Evolutionary conservation across 2,797 vertebrate species (phyloP).

Genomic region (Petrocephalus sullivani): DNA sequence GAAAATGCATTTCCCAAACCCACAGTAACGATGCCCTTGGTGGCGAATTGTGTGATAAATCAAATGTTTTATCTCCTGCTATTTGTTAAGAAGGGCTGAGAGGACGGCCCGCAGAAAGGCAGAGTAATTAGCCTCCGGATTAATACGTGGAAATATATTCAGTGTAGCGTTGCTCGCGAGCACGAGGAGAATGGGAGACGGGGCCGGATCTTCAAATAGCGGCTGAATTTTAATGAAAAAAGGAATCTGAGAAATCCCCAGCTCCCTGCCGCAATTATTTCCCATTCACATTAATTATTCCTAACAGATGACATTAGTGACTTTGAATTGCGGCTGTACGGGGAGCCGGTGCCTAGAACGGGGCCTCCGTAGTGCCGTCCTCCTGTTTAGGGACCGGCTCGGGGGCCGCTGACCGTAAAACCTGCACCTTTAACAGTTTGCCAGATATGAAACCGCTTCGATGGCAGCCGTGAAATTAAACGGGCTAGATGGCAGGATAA

Average conservation of each 20-base stretch:
- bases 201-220: conserved; percentile 56
- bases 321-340: conserved; percentile 71
- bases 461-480: neutral
- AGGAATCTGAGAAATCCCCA: conserved; percentile 70
- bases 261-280: conserved; percentile 89
- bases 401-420: conserved; percentile 41
- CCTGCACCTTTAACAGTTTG: conserved; percentile 52
- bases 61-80: conserved; percentile 56
- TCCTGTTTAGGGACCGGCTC: neutral
- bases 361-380: conserved; percentile 37
- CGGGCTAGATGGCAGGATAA: neutral
- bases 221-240: conserved; percentile 64
- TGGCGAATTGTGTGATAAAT: conserved; percentile 52
- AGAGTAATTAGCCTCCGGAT: conserved; percentile 70
- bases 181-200: conserved; percentile 57
- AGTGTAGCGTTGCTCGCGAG: conserved; percentile 56
- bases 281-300: conserved; percentile 77
- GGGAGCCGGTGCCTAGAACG: conserved; percentile 56
- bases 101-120: conserved; percentile 54
- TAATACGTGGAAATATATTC: conserved; percentile 61
- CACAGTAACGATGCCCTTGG: conserved; percentile 31
- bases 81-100: conserved; percentile 67
- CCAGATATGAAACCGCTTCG: neutral
- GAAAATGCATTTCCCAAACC: conserved; percentile 32
- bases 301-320: conserved; percentile 81